Percentiles rank a stretch among this genome's conserved stretches.
Evolutionary conservation across 2,797 vertebrate species (phyloP).

Genomic region (Hipposideros larvatus): DNA sequence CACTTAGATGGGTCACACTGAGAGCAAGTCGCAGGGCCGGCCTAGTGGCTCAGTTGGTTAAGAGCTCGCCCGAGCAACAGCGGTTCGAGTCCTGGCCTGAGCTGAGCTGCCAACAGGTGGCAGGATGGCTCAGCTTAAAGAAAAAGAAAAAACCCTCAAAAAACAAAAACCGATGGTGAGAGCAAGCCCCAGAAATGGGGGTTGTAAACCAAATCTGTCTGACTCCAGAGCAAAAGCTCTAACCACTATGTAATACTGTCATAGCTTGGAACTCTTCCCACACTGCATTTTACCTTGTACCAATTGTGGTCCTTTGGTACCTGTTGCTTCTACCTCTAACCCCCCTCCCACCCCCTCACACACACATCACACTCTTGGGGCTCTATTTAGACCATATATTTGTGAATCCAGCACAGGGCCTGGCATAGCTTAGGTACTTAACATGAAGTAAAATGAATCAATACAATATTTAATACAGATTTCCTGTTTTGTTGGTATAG

Average conservation of each 20-base stretch:
- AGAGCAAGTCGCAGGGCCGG: not conserved
- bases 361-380: too few relatives aligned
- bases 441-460: conserved; percentile 41
- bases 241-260: not conserved
- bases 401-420: not conserved
- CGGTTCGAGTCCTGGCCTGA: too few relatives aligned
- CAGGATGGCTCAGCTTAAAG: too few relatives aligned
- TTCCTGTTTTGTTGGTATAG: conserved; percentile 8
- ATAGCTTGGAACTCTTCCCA: not conserved
- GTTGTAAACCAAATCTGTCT: not conserved
- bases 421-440: not conserved
- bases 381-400: not conserved
- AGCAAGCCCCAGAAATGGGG: not conserved
- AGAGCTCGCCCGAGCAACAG: too few relatives aligned
- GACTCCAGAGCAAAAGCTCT: not conserved
- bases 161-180: not conserved
- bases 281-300: not conserved
- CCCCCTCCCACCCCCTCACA: too few relatives aligned
- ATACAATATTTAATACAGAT: not conserved
- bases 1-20: not conserved
- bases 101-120: too few relatives aligned
- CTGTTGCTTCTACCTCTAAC: not conserved
- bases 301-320: not conserved
- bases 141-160: too few relatives aligned
- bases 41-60: too few relatives aligned